A percentile compares a stretch with the other conserved stretches of the same genome.
Evolutionary conservation across 1,140 invertebrate species (phyloP).

Genomic region (Trialeurodes vaporariorum): DNA sequence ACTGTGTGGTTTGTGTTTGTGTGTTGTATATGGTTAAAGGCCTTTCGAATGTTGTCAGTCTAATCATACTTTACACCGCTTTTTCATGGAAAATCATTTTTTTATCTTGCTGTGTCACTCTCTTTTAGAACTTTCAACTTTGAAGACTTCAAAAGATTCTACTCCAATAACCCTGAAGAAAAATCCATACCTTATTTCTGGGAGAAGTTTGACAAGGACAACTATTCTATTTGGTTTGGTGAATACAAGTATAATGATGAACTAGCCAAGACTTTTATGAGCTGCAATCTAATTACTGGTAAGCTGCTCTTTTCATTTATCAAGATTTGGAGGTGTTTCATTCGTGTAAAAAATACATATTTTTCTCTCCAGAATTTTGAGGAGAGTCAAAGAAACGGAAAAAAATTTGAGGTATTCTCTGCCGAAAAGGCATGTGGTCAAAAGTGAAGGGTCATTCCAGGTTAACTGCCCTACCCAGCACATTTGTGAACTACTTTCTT

Average conservation of each 20-base stretch:
- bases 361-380: slow-evolving; percentile 20
- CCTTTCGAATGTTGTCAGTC: too few species aligned
- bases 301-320: slow-evolving; percentile 27
- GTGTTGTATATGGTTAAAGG: too few species aligned
- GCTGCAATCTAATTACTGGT: slow-evolving; percentile 86
- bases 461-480: too few species aligned
- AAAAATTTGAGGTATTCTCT: neutral
- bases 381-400: too few species aligned
- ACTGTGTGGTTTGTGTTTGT: too few species aligned
- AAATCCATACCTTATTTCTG: slow-evolving; percentile 97
- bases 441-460: too few species aligned
- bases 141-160: slow-evolving; percentile 94
- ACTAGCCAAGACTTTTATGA: slow-evolving; percentile 88
- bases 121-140: slow-evolving; percentile 82
- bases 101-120: too few species aligned
- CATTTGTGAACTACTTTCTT: too few species aligned
- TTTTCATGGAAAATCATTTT: too few species aligned
- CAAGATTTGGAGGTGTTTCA: too few species aligned
- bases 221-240: slow-evolving; percentile 95
- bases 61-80: too few species aligned
- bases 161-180: slow-evolving; percentile 91
- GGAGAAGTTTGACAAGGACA: slow-evolving; percentile 92
- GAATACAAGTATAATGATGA: slow-evolving; percentile 96
- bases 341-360: neutral
- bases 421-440: neutral